phyloP scores from a whole-genome alignment of 2,888 invertebrate genomes.

The Pandemis corylana region DNA sequence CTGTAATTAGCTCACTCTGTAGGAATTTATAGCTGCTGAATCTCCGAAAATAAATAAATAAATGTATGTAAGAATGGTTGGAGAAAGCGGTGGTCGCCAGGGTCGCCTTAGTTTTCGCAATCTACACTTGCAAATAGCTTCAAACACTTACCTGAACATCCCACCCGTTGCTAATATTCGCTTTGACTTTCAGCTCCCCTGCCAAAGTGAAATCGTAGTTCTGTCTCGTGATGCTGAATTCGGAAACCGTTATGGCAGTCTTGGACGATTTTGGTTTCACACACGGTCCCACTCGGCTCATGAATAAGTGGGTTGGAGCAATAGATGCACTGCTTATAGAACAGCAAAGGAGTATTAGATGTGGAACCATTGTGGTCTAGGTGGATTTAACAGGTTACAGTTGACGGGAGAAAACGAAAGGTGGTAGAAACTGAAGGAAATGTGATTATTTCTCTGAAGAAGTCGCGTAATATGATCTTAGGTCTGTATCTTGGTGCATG shows the following conservation, averaged over 20 bases:
- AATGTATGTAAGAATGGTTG: too few species aligned
- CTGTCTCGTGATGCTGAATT: constrained; percentile 57
- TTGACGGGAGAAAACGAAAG: not conserved
- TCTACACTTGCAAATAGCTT: not conserved
- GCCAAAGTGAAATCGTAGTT: constrained; percentile 56
- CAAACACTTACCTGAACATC: constrained; percentile 54
- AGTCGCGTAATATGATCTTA: too few species aligned
- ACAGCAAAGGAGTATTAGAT: not conserved
- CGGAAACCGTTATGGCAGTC: constrained; percentile 50
- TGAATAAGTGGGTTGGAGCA: constrained; percentile 59
- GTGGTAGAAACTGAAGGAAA: too few species aligned
- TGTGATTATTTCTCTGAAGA: too few species aligned
- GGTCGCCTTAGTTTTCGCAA: not conserved
- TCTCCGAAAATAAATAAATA: too few species aligned
- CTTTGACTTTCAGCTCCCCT: constrained; percentile 58
- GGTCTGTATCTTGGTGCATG: too few species aligned
- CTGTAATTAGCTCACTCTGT: too few species aligned
- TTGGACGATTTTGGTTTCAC: constrained; percentile 24
- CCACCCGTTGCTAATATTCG: constrained; percentile 63
- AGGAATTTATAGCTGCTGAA: too few species aligned
- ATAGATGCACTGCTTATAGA: not conserved
- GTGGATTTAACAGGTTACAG: too few species aligned
- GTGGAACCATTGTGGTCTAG: not conserved
- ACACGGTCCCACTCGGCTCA: constrained; percentile 61
- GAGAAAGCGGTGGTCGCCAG: not conserved